These are phyloP conservation scores for Melinopterus prodromus DNA, from an alignment of 2,888 invertebrate genomes.

Conservation along the genomic window DNA sequence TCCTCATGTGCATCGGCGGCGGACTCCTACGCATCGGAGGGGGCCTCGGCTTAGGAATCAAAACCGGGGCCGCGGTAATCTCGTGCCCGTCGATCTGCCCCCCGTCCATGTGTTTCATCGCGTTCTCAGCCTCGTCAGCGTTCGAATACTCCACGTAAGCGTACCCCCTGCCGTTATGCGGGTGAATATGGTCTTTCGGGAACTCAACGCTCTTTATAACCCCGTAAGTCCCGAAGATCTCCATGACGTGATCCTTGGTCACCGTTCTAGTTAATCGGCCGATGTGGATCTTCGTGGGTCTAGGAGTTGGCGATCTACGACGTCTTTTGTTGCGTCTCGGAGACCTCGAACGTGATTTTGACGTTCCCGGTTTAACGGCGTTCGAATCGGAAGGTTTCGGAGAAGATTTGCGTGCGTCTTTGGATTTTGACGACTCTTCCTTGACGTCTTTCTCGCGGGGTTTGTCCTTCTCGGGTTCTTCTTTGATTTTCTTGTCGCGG, in stretches of 20 bases:
- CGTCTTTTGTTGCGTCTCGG: constrained; percentile 72
- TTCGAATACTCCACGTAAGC: constrained; percentile 95
- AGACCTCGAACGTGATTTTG: constrained; percentile 65
- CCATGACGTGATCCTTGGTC: constrained; percentile 86
- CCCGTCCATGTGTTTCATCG: constrained; percentile 99
- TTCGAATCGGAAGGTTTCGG: constrained; percentile 33
- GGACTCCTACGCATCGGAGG: constrained; percentile 66
- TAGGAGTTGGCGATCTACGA: constrained; percentile 87
- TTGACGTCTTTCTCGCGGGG: constrained; percentile 55
- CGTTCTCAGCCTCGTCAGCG: constrained; percentile 96
- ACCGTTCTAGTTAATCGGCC: constrained; percentile 93
- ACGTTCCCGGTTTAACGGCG: constrained; percentile 21
- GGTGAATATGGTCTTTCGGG: constrained; percentile 87
- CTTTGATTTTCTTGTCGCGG: constrained; percentile 56
- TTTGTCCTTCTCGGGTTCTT: constrained; percentile 54
- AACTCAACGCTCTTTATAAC: constrained; percentile 89
- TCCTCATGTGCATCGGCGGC: constrained; percentile 64
- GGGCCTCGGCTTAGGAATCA: constrained; percentile 76
- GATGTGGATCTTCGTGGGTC: constrained; percentile 93
- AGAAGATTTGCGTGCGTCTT: constrained; percentile 49
- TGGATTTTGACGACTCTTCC: constrained; percentile 61
- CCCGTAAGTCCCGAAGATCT: constrained; percentile 92
- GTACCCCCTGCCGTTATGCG: constrained; percentile 88
- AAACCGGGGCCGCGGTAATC: constrained; percentile 93
- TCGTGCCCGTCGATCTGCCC: constrained; percentile 96